These are phyloP conservation scores for Pollimyrus isidori DNA, from an alignment of 2,113 vertebrate species.

Conservation along the genomic window DNA sequence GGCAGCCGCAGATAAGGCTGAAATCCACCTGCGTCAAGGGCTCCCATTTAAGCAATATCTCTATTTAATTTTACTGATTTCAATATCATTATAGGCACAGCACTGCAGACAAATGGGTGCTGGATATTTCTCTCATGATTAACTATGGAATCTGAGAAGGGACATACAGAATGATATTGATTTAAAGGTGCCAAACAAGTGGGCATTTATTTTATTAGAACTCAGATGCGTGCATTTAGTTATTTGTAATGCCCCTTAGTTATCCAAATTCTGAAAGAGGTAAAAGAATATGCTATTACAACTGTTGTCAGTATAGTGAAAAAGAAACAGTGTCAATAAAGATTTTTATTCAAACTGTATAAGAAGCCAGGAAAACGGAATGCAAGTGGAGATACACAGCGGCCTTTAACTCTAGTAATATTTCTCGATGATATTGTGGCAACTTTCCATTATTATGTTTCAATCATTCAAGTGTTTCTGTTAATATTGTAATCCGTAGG, in stretches of 20 bases:
- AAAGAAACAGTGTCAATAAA: not conserved
- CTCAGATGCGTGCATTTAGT: not conserved
- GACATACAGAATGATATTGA: constrained; percentile 21
- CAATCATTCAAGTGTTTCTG: not conserved
- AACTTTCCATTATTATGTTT: not conserved
- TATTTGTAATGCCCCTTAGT: not conserved
- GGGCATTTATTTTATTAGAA: not conserved
- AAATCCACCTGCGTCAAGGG: not conserved
- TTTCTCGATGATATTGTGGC: not conserved
- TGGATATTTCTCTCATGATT: not conserved
- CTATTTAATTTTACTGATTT: constrained; percentile 39
- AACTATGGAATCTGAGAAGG: constrained; percentile 20
- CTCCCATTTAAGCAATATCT: constrained; percentile 40
- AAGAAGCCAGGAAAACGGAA: not conserved
- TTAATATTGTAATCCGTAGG: not conserved
- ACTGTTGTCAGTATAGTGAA: not conserved
- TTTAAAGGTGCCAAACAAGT: not conserved
- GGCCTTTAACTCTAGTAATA: not conserved
- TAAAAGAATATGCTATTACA: not conserved
- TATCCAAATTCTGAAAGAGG: not conserved
- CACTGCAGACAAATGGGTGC: not conserved
- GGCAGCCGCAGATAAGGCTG: constrained; percentile 25
- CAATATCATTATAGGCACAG: not conserved
- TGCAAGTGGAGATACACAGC: not conserved
- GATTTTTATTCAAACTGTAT: not conserved